Evolutionary conservation across 2,888 invertebrate genomes (phyloP).

Genomic region (Phorcus lineatus): DNA sequence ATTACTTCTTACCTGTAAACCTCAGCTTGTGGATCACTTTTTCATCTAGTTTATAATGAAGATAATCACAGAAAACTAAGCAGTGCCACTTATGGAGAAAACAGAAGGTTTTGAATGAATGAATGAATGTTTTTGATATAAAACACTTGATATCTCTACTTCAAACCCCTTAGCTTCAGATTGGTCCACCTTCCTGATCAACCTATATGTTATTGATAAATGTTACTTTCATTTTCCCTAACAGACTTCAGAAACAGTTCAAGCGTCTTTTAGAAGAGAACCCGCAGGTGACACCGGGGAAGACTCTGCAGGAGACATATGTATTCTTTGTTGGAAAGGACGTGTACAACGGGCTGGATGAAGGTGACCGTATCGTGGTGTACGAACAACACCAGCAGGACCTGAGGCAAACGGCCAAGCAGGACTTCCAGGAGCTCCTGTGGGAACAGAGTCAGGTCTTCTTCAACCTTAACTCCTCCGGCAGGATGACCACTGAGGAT

Average conservation of each 20-base stretch:
- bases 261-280: conserved; percentile 94
- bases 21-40: too few relatives aligned
- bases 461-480: conserved; percentile 87
- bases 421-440: conserved; percentile 93
- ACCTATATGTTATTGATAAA: too few relatives aligned
- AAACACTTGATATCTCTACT: too few relatives aligned
- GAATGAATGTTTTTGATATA: too few relatives aligned
- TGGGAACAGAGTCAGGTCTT: conserved; percentile 94
- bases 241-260: conserved; percentile 94
- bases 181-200: too few relatives aligned
- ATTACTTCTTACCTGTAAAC: too few relatives aligned
- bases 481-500: conserved; percentile 94
- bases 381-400: conserved; percentile 93
- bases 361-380: conserved; percentile 92
- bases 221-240: conserved; percentile 23
- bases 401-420: conserved; percentile 85
- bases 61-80: too few relatives aligned
- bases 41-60: too few relatives aligned
- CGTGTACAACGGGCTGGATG: conserved; percentile 93
- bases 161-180: too few relatives aligned
- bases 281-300: conserved; percentile 96
- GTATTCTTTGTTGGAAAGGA: conserved; percentile 94
- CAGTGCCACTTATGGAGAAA: too few relatives aligned
- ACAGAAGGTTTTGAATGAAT: too few relatives aligned
- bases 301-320: conserved; percentile 89